These are phyloP conservation scores for Phrynosoma blainvillii DNA, from an alignment of 2,113 vertebrate genomes.

Conservation along the genomic window DNA sequence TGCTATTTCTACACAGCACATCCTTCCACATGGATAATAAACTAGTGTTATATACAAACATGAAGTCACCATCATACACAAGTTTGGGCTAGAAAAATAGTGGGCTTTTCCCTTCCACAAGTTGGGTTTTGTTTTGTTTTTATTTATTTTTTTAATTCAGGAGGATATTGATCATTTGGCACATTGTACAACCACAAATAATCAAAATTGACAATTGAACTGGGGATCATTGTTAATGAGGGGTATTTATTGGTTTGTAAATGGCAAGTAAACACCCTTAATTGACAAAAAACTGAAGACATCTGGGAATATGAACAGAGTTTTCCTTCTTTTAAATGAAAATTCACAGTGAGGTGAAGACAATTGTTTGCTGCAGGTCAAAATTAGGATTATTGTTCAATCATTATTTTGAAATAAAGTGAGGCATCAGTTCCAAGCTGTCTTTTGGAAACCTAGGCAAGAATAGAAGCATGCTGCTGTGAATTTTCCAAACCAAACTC, in stretches of 20 bases:
- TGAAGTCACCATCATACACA: constrained; percentile 13
- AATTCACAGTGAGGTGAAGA: constrained; percentile 33
- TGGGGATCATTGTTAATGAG: neutral
- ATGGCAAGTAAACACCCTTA: constrained; percentile 43
- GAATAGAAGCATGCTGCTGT: neutral
- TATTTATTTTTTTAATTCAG: constrained; percentile 19
- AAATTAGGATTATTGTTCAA: neutral
- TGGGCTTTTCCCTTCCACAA: neutral
- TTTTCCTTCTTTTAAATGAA: constrained; percentile 21
- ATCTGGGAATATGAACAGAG: constrained; percentile 7
- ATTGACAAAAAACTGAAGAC: constrained; percentile 35
- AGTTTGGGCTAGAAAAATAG: constrained; percentile 37
- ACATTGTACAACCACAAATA: constrained; percentile 19
- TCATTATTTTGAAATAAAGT: constrained; percentile 11
- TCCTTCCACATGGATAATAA: constrained; percentile 31
- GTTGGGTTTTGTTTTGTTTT: neutral
- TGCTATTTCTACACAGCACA: constrained; percentile 19
- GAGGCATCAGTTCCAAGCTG: neutral
- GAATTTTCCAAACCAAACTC: neutral
- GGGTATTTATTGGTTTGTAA: constrained; percentile 50
- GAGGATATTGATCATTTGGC: constrained; percentile 29
- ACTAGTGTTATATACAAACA: constrained; percentile 31
- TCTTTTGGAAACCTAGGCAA: neutral
- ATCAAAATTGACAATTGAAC: constrained; percentile 38
- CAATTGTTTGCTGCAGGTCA: constrained; percentile 31